Evolutionary conservation across 2,113 vertebrate species (phyloP), one percentile per base, ranked within the genome.

Genomic region (Paradisaea rubra): DNA sequence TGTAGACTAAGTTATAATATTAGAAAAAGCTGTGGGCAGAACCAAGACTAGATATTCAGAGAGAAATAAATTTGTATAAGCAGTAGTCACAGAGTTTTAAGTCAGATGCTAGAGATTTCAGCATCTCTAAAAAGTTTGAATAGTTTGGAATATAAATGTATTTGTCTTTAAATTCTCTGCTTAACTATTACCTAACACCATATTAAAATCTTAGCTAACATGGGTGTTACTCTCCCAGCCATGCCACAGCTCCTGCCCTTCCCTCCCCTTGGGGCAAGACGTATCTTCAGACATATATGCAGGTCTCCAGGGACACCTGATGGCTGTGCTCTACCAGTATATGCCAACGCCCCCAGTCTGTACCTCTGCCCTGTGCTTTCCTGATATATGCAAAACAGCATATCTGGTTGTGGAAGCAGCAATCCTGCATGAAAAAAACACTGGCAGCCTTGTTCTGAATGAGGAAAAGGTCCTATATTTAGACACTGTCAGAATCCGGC

Each of bases 1-100:
- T 13, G n/a, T n/a, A 81, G 65, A 61, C 41, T 83, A 85, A 86
- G 61, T 78, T 91, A 91, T 42, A 93, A 63, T 83, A 86, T 89
- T 94, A 93, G 86, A 94, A 95, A 94, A 92, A 91, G 21, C 50
- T 79, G 78, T 79, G 81, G 73, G 73, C 63, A 93, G 84, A 92
- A 81, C 44, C 44, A 89, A 94, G 74, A 84, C 57, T 81, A 52
- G 44, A 59, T 88, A 88, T 86, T 76, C 74, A 85, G 69, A 81
- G 86, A 71, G n/a, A 91, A 91, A 86, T 65, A 89, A 71, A 86
- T 89, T 79, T 86, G 45, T 76, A 63, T 59, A 27, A 94, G 70
- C 66, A 85, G 53, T 17, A 89, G 70, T 85, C 70, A 76, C n/a
- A 87, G 37, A 69, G 45, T 45, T 80, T 69, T 71, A 79, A 87